These are phyloP conservation scores for Brachyrhaphis roseni DNA, from an alignment of 2,797 vertebrate genomes.

Conservation along the genomic window DNA sequence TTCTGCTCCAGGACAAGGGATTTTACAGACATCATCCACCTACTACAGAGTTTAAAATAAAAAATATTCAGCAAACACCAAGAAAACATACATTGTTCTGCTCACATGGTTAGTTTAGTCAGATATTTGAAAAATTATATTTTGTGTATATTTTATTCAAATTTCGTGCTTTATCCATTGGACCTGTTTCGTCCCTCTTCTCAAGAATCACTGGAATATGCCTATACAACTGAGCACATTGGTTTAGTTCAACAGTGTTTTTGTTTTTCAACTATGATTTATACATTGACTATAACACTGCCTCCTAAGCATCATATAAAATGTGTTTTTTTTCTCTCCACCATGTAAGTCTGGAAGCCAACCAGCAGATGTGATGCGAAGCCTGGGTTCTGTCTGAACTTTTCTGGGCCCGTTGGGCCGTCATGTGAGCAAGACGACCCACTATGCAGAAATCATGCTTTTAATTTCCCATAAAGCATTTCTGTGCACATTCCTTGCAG, in stretches of 20 bases:
- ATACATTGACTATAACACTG: neutral
- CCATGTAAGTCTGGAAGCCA: neutral
- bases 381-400: conserved; percentile 13
- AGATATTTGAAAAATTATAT: too few relatives aligned
- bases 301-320: neutral
- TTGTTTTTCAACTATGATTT: neutral
- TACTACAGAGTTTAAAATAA: too few relatives aligned
- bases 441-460: conserved; percentile 26
- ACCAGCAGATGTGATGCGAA: conserved; percentile 33
- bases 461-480: conserved; percentile 39
- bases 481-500: conserved; percentile 53
- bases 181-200: too few relatives aligned
- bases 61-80: too few relatives aligned
- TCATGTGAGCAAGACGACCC: conserved; percentile 39
- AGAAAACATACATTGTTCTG: too few relatives aligned
- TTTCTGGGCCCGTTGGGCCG: conserved; percentile 1
- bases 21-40: too few relatives aligned
- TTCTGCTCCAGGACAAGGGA: too few relatives aligned
- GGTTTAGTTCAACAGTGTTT: neutral
- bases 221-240: neutral
- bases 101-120: too few relatives aligned
- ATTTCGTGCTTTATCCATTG: too few relatives aligned
- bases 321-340: neutral
- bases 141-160: too few relatives aligned
- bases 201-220: too few relatives aligned